Evolutionary conservation across 2,888 invertebrate genomes (phyloP).

Genomic region (Agrochola macilenta): DNA sequence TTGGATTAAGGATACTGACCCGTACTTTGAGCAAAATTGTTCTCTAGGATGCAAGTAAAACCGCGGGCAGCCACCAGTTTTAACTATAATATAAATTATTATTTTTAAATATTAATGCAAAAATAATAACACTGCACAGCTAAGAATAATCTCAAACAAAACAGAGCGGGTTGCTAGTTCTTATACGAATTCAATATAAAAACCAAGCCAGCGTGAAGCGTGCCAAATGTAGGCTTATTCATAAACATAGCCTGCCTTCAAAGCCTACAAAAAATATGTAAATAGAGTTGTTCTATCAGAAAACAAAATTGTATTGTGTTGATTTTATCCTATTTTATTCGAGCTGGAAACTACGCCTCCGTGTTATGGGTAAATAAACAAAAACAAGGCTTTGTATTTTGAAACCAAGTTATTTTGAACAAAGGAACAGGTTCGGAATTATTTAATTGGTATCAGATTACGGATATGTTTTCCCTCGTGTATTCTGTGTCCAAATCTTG

Average conservation of each 20-base stretch:
- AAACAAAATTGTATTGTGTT: constrained; percentile 50
- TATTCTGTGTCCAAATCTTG: not conserved
- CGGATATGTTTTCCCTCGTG: not conserved
- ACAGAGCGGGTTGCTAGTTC: not conserved
- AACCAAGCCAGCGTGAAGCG: constrained; percentile 9
- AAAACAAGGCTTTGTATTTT: constrained; percentile 24
- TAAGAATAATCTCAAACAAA: constrained; percentile 16
- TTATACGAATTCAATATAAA: constrained; percentile 21
- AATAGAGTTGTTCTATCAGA: constrained; percentile 42
- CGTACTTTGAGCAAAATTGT: no score
- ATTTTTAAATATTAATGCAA: not conserved
- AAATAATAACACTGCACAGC: not conserved
- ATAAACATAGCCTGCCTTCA: constrained; percentile 34
- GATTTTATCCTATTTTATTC: constrained; percentile 36
- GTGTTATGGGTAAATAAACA: constrained; percentile 23
- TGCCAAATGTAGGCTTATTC: constrained; percentile 50
- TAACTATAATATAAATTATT: no score
- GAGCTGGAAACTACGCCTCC: constrained; percentile 32
- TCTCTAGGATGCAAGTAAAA: no score
- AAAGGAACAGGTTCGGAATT: constrained; percentile 6
- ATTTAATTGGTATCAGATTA: constrained; percentile 43
- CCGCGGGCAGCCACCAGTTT: no score
- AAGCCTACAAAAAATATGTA: constrained; percentile 51
- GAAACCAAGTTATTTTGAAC: constrained; percentile 28
- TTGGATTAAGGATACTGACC: no score